A percentile compares a stretch with the other conserved stretches of the same genome.
Conservation (phyloP, 64 coral and sea anemone species). For the Pocillopora damicornis region DNA sequence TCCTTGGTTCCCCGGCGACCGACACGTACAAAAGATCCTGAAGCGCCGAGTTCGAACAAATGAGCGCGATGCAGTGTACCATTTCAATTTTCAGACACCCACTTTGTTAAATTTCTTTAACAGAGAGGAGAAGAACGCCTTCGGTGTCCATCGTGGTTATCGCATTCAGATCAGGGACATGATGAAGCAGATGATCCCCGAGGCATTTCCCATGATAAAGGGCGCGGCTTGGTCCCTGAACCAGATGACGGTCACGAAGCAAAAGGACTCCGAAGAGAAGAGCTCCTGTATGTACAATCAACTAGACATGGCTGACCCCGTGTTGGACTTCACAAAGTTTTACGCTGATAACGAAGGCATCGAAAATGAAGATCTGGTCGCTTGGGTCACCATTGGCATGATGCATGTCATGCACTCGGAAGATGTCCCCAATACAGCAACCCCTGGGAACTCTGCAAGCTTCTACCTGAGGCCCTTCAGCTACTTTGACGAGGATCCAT, state of each 20-base stretch:
- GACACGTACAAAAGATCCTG: slow-evolving; percentile 38
- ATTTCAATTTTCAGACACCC: slow-evolving; percentile 54
- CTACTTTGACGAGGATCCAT: slow-evolving; percentile 64
- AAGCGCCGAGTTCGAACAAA: slow-evolving; percentile 24
- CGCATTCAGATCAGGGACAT: slow-evolving; percentile 40
- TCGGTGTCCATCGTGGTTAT: slow-evolving; percentile 36
- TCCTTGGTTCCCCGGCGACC: slow-evolving; percentile 35
- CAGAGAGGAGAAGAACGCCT: slow-evolving; percentile 19
- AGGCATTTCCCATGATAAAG: slow-evolving; percentile 21
- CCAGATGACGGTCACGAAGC: slow-evolving; percentile 54
- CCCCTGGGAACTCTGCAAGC: slow-evolving; percentile 46
- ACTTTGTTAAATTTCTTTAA: slow-evolving; percentile 53
- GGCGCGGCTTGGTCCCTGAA: slow-evolving; percentile 34
- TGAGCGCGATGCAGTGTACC: slow-evolving; percentile 26
- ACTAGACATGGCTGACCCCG: slow-evolving; percentile 38
- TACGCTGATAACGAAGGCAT: slow-evolving; percentile 32
- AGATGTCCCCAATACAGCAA: slow-evolving; percentile 59
- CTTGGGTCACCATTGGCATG: slow-evolving; percentile 56
- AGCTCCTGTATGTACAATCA: slow-evolving; percentile 71
- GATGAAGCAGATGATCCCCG: slow-evolving; percentile 47
- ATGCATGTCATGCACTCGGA: slow-evolving; percentile 63
- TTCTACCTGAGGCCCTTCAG: slow-evolving; percentile 58
- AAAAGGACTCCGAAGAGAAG: slow-evolving; percentile 49
- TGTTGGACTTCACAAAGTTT: slow-evolving; percentile 61
- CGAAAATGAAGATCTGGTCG: slow-evolving; percentile 52